Base-by-base conservation (phyloP, 92 coral and sea anemone species). In the Porites divaricata region DNA sequence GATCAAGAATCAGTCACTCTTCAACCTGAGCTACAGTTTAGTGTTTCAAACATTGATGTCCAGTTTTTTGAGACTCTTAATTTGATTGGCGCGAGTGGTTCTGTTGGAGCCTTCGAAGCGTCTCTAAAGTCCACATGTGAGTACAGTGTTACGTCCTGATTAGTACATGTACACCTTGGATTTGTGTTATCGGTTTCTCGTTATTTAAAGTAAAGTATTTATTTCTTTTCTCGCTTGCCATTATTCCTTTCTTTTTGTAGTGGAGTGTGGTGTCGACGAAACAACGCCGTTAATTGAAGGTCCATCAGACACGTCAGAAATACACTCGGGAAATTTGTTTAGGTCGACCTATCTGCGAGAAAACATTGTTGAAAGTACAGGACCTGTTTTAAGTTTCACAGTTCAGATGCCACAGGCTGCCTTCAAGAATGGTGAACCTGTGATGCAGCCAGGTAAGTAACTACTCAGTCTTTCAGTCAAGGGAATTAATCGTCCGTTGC, bases 261-360 rank as follows among this genome's bases (percentile, higher is more conserved):
- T 61, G 12, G 73, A 62, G 19, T 62, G 72, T 82, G 76, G 70
- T 15, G 21, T 1, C 21, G 59, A 15, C 19, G 92, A 90, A 57
- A 75, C 49, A 52, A 97, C 99, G 12, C 90, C 87, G n/a, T 67
- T 96, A 19, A 41, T 96, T 13, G 89, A 91, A 28, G 99, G 99
- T 16, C 97, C 99, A 54, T 76, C 93, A 62, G 90, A 91, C 91
- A 96, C 99, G 1, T 80, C 93, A 19, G 82, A 86, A 28, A 62
- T 93, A 48, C 91, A 92, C 88, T 89, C 85, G 8, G 93, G 95
- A 62, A 81, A 80, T 52, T 79, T 92, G 53, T 96, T 96, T 72
- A 85, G 58, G 84, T 75, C 87, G n/a, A 76, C 75, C 45, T 49
- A 57, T 53, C 91, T 84, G 75, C 89, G 72, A 5, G 92, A 90